These are phyloP conservation scores for Rhyacophila brunnea DNA, from an alignment of 1,140 invertebrate genomes.

Conservation along the genomic window DNA sequence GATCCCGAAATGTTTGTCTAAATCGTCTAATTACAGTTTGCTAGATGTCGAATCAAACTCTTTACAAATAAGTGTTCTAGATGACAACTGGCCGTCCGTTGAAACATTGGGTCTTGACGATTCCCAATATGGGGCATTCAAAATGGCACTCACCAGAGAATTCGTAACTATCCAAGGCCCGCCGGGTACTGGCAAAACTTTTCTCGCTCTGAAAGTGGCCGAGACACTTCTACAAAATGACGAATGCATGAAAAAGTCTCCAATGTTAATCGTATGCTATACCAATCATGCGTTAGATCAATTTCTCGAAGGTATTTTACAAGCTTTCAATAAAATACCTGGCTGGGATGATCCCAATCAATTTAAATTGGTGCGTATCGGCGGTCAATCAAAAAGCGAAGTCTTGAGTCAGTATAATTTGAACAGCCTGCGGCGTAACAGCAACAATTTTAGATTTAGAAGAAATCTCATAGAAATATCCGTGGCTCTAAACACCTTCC, in stretches of 20 bases:
- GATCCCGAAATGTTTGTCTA: no score
- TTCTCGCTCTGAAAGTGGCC: slow-evolving; percentile 67
- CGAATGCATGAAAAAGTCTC: slow-evolving; percentile 37
- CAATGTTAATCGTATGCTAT: slow-evolving; percentile 78
- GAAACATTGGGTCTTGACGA: slow-evolving; percentile 53
- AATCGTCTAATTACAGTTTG: background rate
- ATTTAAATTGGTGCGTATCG: slow-evolving; percentile 71
- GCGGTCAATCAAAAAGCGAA: slow-evolving; percentile 66
- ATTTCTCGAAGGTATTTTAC: slow-evolving; percentile 73
- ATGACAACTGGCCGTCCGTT: slow-evolving; percentile 42
- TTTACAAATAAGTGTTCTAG: no score
- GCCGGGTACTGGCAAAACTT: slow-evolving; percentile 81
- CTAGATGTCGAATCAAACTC: slow-evolving; percentile 35
- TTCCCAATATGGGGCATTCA: slow-evolving; percentile 59
- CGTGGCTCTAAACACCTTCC: no score
- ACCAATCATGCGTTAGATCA: slow-evolving; percentile 89
- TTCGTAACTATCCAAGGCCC: slow-evolving; percentile 77
- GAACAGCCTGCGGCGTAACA: slow-evolving; percentile 26
- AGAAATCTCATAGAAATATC: no score
- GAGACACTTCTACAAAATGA: slow-evolving; percentile 58
- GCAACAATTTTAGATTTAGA: no score
- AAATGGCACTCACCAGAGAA: slow-evolving; percentile 60
- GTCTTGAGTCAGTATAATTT: slow-evolving; percentile 53
- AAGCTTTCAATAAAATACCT: slow-evolving; percentile 11
- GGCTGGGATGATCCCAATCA: slow-evolving; percentile 42